Evolutionary conservation across 2,113 vertebrate genomes (phyloP), one percentile per base, ranked within the genome.

Genomic region (Odobenus rosmarus): DNA sequence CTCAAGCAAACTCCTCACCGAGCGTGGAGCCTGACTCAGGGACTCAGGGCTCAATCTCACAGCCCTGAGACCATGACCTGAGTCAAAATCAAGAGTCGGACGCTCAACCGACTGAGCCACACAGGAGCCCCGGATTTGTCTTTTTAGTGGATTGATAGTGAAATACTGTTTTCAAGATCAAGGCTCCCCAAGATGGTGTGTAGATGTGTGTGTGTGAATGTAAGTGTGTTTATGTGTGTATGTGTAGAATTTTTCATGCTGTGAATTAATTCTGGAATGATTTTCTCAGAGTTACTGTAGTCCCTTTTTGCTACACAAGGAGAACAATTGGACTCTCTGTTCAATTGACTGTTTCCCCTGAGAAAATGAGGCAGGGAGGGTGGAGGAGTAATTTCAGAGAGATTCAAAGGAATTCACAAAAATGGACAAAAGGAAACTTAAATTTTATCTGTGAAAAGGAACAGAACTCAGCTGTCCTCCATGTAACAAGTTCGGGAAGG

Each of bases 371-470:
- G 46, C 62, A 49, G 57, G 31, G 16, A 13, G 46, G n/a, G 18
- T 86, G 46, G 80, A 89, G 61, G 59, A 93, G 67, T 89, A 93
- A 95, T 87, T 96, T 90, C 57, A 89, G 67, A 87, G 92, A 55
- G 49, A 96, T 97, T 92, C 33, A 77, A 89, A 94, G 74, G 49
- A 95, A 95, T 97, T 86, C 57, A 92, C n/a, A 74, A 91, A 96
- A 76, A 88, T 31, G 19, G 57, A 46, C 87, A 67, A 21, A 76
- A 85, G 69, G 74, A 95, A 96, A 94, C 91, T 96, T 96, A 96
- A 96, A 95, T 97, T 90, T 97, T 89, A 91, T 67, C 80, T 46
- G 90, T 86, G 74, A 81, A 92, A 95, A 93, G 0, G 2, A 87
- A 36, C 71, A 88, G 91, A 92, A 83, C 36, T 80, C 55, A 77